These are phyloP conservation scores for Rhagonycha lutea DNA, from an alignment of 2,888 invertebrate genomes.

Conservation along the genomic window DNA sequence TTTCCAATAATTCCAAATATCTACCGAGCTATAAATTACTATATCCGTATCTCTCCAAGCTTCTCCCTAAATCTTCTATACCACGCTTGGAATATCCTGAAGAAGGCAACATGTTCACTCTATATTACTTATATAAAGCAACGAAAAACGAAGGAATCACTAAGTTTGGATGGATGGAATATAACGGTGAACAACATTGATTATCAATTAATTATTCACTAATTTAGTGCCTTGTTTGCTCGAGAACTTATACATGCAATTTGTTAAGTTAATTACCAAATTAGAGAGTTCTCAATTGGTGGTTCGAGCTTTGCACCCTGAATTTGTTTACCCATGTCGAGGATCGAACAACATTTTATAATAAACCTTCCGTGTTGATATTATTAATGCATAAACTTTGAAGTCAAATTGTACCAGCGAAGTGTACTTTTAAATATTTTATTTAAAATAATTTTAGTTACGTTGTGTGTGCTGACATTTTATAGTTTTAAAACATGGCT, in stretches of 20 bases:
- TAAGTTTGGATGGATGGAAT: not conserved
- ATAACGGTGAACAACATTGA: not conserved
- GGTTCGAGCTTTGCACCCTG: not conserved
- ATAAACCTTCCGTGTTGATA: not conserved
- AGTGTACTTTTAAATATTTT: not conserved
- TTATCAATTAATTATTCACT: not conserved
- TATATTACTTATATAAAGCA: too few relatives aligned
- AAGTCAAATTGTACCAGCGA: not conserved
- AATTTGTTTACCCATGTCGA: not conserved
- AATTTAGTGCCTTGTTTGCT: not conserved
- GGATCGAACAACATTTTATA: not conserved
- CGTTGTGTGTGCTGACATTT: not conserved
- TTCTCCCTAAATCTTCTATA: not conserved
- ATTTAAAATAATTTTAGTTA: not conserved
- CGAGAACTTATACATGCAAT: not conserved
- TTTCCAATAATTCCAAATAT: not conserved
- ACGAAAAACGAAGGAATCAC: not conserved
- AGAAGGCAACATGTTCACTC: not conserved
- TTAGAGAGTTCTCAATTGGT: not conserved
- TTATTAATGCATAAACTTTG: not conserved
- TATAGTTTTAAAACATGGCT: not conserved
- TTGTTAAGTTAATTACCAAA: not conserved
- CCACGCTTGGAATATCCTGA: not conserved
- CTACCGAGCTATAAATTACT: not conserved
- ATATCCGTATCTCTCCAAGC: not conserved